Base-by-base conservation (phyloP, 1,140 invertebrate species). In the Chelonus insularis region DNA sequence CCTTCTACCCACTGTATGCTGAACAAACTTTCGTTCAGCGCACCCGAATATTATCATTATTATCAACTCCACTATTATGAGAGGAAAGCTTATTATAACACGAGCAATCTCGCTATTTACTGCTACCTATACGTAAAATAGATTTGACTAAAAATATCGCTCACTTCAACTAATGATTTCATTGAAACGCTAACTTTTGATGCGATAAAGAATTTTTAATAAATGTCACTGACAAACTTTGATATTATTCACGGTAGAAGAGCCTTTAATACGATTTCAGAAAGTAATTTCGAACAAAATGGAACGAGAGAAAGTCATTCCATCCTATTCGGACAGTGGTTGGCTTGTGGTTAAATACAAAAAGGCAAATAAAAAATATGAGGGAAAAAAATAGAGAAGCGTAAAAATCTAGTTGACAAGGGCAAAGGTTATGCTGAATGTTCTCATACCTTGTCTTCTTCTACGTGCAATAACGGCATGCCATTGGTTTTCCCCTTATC, bases 391-490 rank as follows among this genome's bases (percentile, higher is more conserved):
- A 14, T 36, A 39, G 14, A 60, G 52, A 43, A 52, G 48, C 57
- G 48, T 60, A 41, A 60, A 60, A 60, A 60, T 60, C 37, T n/a
- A 43, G 57, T 60, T 60, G 57, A 60, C 57, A 60, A 41, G 57
- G 47, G 66, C 61, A 68, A 71, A 69, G 62, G 64, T 55, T 55
- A 51, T 32, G 21, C n/a, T 32, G 18, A 12, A 52, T 60, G 57
- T 69, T 70, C 68, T 62, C 52, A 45, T 60, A 54, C 63, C 69
- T 68, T 25, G 8, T 48, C 21, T 68, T 65, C 25, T 48, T 56
- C 41, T 16, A 14, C 57, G 64, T 67, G 74, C 74, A 55, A 77
- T 77, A 77, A 77, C 69, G 74, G 71, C 75, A 79, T 77, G 69
- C 76, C 77, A 74, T 75, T 71, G 72, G 74, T 68, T 63, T 56